phyloP scores from a whole-genome alignment of 1,140 invertebrate species.

The Drosophila kurseongensis region DNA sequence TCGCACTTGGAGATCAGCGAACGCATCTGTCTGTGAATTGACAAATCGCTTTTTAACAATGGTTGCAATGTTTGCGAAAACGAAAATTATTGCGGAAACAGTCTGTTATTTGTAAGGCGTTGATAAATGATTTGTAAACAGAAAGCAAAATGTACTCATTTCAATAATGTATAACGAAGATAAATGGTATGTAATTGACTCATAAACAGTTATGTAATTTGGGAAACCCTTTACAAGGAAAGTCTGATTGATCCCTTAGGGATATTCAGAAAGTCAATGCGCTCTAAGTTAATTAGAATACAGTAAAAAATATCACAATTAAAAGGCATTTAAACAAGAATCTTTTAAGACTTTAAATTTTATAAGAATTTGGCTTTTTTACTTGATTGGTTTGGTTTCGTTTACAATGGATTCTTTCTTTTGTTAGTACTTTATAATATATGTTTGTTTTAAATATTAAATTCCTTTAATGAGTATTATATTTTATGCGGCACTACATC shows the following conservation, averaged over 20 bases:
- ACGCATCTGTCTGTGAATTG: slow-evolving; percentile 10
- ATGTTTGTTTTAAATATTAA: not conserved
- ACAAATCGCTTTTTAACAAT: slow-evolving; percentile 18
- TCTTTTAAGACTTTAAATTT: no score
- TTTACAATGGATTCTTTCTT: no score
- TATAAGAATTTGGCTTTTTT: no score
- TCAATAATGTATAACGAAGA: not conserved
- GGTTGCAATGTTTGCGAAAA: slow-evolving; percentile 16
- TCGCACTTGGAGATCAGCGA: slow-evolving; percentile 5
- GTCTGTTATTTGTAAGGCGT: not conserved
- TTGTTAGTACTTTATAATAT: no score
- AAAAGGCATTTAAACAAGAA: no score
- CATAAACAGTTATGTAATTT: not conserved
- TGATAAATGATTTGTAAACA: slow-evolving; percentile 9
- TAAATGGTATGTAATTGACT: slow-evolving; percentile 4
- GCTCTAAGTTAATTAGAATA: no score
- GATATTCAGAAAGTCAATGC: no score
- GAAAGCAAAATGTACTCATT: not conserved
- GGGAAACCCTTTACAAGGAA: not conserved
- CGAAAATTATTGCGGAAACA: slow-evolving; percentile 9
- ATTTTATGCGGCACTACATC: slow-evolving; percentile 10
- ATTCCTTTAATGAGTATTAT: not conserved
- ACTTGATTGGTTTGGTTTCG: no score
- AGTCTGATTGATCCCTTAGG: not conserved
- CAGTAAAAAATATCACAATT: no score